Percentiles rank a stretch among this genome's conserved stretches.
phyloP scores from a whole-genome alignment of 2,113 vertebrate genomes.

The Naja naja region DNA sequence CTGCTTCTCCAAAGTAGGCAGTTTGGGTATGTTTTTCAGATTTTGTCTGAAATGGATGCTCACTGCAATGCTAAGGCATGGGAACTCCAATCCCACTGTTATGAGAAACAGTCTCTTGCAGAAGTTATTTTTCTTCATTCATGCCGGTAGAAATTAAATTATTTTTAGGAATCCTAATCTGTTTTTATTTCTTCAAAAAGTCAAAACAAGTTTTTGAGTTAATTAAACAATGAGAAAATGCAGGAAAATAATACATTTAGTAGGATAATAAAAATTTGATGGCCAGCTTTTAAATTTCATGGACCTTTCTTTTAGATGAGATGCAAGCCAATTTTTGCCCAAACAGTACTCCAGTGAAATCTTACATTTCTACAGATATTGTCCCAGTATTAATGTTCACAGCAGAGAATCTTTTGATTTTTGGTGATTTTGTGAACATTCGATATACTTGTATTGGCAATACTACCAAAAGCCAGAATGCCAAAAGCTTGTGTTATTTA shows the following conservation, averaged over 20 bases:
- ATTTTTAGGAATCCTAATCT: background rate
- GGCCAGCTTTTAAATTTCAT: background rate
- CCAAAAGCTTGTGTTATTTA: background rate
- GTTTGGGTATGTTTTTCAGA: background rate
- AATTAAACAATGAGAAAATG: background rate
- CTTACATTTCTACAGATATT: background rate
- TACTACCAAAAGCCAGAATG: background rate
- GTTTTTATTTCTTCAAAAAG: background rate
- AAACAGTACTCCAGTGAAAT: background rate
- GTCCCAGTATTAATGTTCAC: background rate
- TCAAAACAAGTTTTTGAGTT: background rate
- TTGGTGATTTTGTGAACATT: background rate
- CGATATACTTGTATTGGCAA: background rate
- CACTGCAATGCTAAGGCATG: background rate
- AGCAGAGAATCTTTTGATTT: background rate
- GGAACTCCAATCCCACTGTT: conserved; percentile 7
- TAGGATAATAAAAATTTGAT: background rate
- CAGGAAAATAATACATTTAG: background rate
- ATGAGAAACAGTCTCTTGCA: background rate
- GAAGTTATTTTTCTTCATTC: background rate
- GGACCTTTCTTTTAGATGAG: background rate
- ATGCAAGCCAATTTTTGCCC: background rate
- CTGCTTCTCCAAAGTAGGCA: background rate
- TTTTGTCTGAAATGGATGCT: background rate
- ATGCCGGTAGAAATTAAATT: conserved; percentile 1